phyloP scores from a whole-genome alignment of 2,888 invertebrate genomes.

The Hoplodrina ambigua region DNA sequence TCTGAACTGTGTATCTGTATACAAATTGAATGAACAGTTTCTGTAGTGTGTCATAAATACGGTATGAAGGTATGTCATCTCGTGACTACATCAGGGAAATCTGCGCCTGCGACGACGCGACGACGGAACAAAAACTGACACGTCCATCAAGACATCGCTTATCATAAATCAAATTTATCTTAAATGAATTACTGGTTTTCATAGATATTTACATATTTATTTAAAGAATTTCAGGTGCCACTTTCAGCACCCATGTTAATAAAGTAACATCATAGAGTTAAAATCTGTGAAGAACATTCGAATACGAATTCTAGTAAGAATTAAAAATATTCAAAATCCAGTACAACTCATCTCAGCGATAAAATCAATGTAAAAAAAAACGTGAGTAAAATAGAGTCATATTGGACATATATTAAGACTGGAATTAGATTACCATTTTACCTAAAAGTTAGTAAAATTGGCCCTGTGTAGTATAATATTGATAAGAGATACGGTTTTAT shows the following conservation, averaged over 20 bases:
- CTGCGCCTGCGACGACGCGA: constrained; percentile 3
- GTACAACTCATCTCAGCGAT: no score
- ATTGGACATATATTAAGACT: no score
- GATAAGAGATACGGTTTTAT: no score
- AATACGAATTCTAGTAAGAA: no score
- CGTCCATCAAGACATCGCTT: constrained; percentile 21
- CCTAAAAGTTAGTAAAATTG: no score
- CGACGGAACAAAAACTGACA: constrained; percentile 19
- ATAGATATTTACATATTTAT: constrained; percentile 16
- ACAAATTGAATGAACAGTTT: neutral
- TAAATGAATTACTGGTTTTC: constrained; percentile 29
- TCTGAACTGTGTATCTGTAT: no score
- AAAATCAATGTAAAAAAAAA: no score
- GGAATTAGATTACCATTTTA: no score
- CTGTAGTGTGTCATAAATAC: constrained; percentile 30
- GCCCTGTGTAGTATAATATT: no score
- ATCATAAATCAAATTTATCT: constrained; percentile 32
- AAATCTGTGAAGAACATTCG: no score
- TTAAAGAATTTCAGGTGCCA: neutral
- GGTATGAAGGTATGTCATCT: constrained; percentile 43
- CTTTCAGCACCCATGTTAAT: neutral
- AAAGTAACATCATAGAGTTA: neutral
- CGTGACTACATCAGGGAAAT: constrained; percentile 42
- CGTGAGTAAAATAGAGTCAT: no score
- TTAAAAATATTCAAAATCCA: no score